These are phyloP conservation scores for Australoheros scitulus DNA, from an alignment of 2,113 vertebrate species.

Conservation along the genomic window DNA sequence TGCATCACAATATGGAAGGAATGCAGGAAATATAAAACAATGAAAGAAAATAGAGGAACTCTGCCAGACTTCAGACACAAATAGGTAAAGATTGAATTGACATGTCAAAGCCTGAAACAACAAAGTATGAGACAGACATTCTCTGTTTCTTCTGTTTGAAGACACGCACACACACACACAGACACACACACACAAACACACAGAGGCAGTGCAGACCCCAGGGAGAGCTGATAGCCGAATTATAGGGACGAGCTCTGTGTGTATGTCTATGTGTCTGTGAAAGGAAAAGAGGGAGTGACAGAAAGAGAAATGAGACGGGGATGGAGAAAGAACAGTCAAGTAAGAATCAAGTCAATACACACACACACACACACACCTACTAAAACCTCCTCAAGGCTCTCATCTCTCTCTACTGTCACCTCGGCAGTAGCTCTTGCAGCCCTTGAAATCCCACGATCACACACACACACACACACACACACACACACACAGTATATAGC, in stretches of 20 bases:
- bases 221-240: slow-evolving; percentile 47
- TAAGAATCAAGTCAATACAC: slow-evolving; percentile 37
- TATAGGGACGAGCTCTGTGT: slow-evolving; percentile 23
- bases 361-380: slow-evolving; percentile 27
- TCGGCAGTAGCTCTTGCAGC: slow-evolving; percentile 40
- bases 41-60: slow-evolving; percentile 16
- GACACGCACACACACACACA: slow-evolving; percentile 15
- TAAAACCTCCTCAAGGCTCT: slow-evolving; percentile 43
- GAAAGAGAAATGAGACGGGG: slow-evolving; percentile 25
- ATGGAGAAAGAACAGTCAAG: slow-evolving; percentile 36
- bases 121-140: slow-evolving; percentile 37
- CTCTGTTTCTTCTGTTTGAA: slow-evolving; percentile 20
- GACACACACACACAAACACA: background rate
- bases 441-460: slow-evolving; percentile 42
- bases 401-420: slow-evolving; percentile 53
- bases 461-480: slow-evolving; percentile 28
- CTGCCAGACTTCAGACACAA: slow-evolving; percentile 38
- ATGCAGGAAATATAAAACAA: slow-evolving; percentile 27
- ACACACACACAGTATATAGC: slow-evolving; percentile 44
- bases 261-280: slow-evolving; percentile 4
- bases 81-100: slow-evolving; percentile 44
- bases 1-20: slow-evolving; percentile 27
- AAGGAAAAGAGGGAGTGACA: background rate
- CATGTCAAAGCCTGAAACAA: slow-evolving; percentile 49
- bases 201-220: background rate